phyloP scores from a whole-genome alignment of 2,888 invertebrate species.

The Andrena hattorfiana region DNA sequence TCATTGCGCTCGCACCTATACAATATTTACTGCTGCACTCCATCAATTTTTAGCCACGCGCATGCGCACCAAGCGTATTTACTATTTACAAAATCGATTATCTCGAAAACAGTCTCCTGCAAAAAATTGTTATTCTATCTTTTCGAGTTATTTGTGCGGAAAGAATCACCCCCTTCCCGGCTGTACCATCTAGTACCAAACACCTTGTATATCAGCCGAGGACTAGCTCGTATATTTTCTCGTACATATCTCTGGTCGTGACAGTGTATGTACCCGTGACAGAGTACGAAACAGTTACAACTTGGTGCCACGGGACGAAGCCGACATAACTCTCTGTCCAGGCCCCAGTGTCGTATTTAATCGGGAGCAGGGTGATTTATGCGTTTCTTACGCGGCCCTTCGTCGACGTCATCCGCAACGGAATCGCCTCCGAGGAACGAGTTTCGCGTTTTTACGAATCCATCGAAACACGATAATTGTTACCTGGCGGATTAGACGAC shows the following conservation, averaged over 20 bases:
- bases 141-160: too few relatives aligned
- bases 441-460: conserved; percentile 26
- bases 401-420: conserved; percentile 13
- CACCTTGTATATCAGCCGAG: conserved; percentile 14
- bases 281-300: conserved; percentile 59
- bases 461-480: conserved; percentile 43
- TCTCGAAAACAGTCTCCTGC: too few relatives aligned
- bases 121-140: too few relatives aligned
- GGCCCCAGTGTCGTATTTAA: conserved; percentile 43
- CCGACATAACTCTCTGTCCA: conserved; percentile 51
- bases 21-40: too few relatives aligned
- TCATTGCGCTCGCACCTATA: too few relatives aligned
- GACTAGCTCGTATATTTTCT: conserved; percentile 47
- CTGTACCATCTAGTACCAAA: too few relatives aligned
- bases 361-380: conserved; percentile 52
- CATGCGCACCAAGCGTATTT: too few relatives aligned
- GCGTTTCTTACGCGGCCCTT: conserved; percentile 37
- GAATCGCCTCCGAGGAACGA: conserved; percentile 26
- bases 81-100: too few relatives aligned
- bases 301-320: conserved; percentile 38
- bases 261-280: conserved; percentile 44
- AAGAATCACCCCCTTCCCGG: too few relatives aligned
- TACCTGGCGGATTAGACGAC: conserved; percentile 24
- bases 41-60: too few relatives aligned
- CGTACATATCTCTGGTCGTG: conserved; percentile 42